Percentiles rank a stretch among this genome's conserved stretches.
These are phyloP conservation scores for Andrena marginata DNA, from an alignment of 2,888 invertebrate species.

Conservation along the genomic window DNA sequence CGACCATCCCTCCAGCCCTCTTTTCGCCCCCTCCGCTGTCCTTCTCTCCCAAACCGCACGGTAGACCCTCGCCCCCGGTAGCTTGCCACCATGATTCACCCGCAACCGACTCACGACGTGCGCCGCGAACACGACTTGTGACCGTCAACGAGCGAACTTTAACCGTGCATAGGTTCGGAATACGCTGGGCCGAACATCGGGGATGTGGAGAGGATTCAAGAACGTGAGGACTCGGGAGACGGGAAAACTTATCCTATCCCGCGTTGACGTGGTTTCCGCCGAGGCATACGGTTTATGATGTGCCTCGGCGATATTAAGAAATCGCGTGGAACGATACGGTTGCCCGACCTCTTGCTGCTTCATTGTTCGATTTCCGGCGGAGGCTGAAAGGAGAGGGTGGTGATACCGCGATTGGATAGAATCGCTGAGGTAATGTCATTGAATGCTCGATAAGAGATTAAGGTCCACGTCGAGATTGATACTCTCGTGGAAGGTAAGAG, in stretches of 20 bases:
- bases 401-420: neutral
- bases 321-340: neutral
- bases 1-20: constrained; percentile 16
- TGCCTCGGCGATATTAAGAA: constrained; percentile 43
- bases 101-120: constrained; percentile 62
- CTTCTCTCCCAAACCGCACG: constrained; percentile 40
- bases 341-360: neutral
- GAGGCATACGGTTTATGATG: constrained; percentile 41
- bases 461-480: constrained; percentile 35
- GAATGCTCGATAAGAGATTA: constrained; percentile 12
- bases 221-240: constrained; percentile 30
- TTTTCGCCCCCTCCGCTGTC: constrained; percentile 24
- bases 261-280: constrained; percentile 40
- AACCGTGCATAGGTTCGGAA: constrained; percentile 66
- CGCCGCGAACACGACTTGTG: constrained; percentile 63
- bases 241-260: constrained; percentile 55
- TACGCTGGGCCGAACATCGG: constrained; percentile 38
- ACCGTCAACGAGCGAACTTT: constrained; percentile 77
- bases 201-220: constrained; percentile 44
- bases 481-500: constrained; percentile 19
- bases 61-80: neutral
- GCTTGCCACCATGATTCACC: constrained; percentile 62
- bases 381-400: constrained; percentile 7
- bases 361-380: neutral
- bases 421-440: constrained; percentile 19